A percentile compares a stretch with the other conserved stretches of the same genome.
These are phyloP conservation scores for Catocala fraxini DNA, from an alignment of 2,888 invertebrate genomes.

Conservation along the genomic window DNA sequence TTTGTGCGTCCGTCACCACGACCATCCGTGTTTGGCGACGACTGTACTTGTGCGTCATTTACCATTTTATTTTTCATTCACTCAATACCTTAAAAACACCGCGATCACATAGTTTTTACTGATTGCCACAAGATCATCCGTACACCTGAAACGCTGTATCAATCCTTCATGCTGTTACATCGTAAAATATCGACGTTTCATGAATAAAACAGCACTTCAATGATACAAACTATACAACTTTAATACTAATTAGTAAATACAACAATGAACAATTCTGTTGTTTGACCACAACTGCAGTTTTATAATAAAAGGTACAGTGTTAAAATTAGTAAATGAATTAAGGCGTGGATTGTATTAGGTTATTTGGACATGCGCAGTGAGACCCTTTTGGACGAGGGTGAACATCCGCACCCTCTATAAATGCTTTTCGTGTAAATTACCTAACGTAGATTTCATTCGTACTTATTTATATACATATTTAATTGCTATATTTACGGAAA, in stretches of 20 bases:
- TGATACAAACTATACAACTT: slow-evolving; percentile 19
- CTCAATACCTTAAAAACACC: slow-evolving; percentile 63
- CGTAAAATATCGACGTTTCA: slow-evolving; percentile 33
- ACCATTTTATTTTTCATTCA: slow-evolving; percentile 77
- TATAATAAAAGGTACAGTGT: slow-evolving; percentile 60
- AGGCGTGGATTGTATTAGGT: slow-evolving; percentile 84
- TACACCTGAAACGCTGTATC: slow-evolving; percentile 34
- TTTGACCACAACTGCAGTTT: slow-evolving; percentile 56
- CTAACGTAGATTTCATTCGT: too few relatives aligned
- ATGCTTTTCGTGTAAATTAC: too few relatives aligned
- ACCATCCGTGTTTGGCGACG: slow-evolving; percentile 76
- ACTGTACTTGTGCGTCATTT: slow-evolving; percentile 84
- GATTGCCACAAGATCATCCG: slow-evolving; percentile 29
- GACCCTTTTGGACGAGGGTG: slow-evolving; percentile 30
- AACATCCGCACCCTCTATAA: slow-evolving; percentile 21
- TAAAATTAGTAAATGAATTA: slow-evolving; percentile 70
- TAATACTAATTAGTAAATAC: slow-evolving; percentile 34
- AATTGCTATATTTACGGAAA: too few relatives aligned
- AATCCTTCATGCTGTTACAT: slow-evolving; percentile 36
- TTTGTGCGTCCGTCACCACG: slow-evolving; percentile 70
- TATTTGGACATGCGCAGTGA: slow-evolving; percentile 83
- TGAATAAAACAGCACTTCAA: slow-evolving; percentile 36
- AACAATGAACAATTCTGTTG: slow-evolving; percentile 48
- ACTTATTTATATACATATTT: too few relatives aligned
- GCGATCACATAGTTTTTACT: slow-evolving; percentile 64